A percentile compares a stretch with the other conserved stretches of the same genome.
Conservation (phyloP, 2,113 vertebrate species). For the Perca schrenkii region DNA sequence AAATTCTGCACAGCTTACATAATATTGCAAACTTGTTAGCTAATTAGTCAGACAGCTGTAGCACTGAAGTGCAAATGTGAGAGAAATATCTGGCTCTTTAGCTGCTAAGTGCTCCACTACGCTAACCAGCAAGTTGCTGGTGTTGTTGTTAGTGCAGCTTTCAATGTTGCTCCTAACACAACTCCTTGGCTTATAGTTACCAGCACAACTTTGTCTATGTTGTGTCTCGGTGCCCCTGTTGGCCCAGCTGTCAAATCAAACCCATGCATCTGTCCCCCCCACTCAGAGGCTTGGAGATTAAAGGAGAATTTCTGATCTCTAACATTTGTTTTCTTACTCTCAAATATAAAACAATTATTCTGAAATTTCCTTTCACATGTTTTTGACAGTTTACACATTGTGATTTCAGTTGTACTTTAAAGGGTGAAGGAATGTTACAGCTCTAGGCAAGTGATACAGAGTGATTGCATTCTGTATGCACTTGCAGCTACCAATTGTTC, state of each 20-base stretch:
- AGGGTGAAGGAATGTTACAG: constrained; percentile 8
- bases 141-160: neutral
- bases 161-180: neutral
- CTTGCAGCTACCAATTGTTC: constrained; percentile 56
- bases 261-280: neutral
- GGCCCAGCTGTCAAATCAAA: constrained; percentile 15
- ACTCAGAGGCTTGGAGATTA: neutral
- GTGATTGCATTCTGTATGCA: constrained; percentile 27
- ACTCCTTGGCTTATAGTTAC: neutral
- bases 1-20: neutral
- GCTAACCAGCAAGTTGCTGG: neutral
- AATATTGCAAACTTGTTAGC: neutral
- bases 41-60: neutral
- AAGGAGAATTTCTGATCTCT: neutral
- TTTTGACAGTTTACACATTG: neutral
- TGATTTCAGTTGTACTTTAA: neutral
- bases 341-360: neutral
- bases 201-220: constrained; percentile 3
- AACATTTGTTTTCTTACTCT: neutral
- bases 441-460: constrained; percentile 6
- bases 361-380: neutral
- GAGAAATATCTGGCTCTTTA: neutral
- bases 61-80: neutral
- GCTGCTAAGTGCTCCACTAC: neutral
- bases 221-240: neutral